A percentile compares a stretch with the other conserved stretches of the same genome.
These are phyloP conservation scores for Coregonus clupeaformis DNA, from an alignment of 2,113 vertebrate genomes.

Conservation along the genomic window DNA sequence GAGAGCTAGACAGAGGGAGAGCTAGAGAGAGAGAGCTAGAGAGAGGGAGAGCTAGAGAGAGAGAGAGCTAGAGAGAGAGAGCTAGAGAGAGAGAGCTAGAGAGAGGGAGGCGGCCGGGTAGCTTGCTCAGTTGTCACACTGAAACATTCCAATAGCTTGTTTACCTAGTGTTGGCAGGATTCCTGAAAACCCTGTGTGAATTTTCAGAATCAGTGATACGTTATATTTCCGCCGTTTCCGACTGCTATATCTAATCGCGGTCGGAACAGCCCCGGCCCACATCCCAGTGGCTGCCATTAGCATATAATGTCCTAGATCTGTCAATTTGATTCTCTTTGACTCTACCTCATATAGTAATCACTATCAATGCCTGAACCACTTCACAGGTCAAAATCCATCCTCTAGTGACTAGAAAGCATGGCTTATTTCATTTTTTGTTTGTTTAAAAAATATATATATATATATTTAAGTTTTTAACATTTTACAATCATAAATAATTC, in stretches of 20 bases:
- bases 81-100: neutral
- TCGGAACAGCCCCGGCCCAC: constrained; percentile 64
- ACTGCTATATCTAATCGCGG: constrained; percentile 79
- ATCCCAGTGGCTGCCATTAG: constrained; percentile 78
- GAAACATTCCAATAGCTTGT: constrained; percentile 13
- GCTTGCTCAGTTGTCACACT: neutral
- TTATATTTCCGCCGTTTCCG: constrained; percentile 81
- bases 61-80: neutral
- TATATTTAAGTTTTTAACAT: too few relatives aligned
- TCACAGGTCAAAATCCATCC: constrained; percentile 86
- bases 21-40: too few relatives aligned
- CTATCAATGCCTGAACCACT: constrained; percentile 82
- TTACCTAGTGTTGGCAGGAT: constrained; percentile 20
- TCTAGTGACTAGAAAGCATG: constrained; percentile 83
- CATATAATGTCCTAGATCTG: constrained; percentile 91
- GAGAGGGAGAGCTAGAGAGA: too few relatives aligned
- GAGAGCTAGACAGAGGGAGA: too few relatives aligned
- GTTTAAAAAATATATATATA: too few relatives aligned
- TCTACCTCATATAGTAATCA: constrained; percentile 88
- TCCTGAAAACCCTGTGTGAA: constrained; percentile 26
- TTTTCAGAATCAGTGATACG: constrained; percentile 74
- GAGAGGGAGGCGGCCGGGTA: neutral
- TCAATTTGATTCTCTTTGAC: constrained; percentile 92
- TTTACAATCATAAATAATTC: too few relatives aligned
- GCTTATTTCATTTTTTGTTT: constrained; percentile 68